These are phyloP conservation scores for Peromyscus polionotus DNA, from an alignment of 2,113 vertebrate genomes.

Conservation along the genomic window DNA sequence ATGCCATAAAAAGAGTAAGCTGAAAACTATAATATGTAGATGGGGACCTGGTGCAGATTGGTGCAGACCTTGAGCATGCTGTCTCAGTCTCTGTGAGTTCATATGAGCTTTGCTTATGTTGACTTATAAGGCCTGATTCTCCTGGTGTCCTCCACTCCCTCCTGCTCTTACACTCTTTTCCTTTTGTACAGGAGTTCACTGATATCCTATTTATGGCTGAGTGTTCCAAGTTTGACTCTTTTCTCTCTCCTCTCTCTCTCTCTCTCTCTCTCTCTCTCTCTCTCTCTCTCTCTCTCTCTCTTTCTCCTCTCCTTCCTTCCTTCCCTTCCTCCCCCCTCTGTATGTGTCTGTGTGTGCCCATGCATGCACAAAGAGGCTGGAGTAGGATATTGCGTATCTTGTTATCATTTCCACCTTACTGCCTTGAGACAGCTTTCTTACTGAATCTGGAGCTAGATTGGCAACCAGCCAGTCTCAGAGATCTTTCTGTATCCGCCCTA, in stretches of 20 bases:
- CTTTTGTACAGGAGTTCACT: background rate
- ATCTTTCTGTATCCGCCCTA: background rate
- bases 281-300: background rate
- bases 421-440: background rate
- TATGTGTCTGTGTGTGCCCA: background rate
- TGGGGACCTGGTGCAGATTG: background rate
- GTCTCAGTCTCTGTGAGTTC: background rate
- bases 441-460: background rate
- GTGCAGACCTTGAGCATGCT: background rate
- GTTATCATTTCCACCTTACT: background rate
- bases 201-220: background rate
- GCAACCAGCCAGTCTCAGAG: background rate
- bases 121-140: background rate
- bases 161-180: background rate
- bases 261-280: background rate
- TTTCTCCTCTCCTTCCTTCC: too few relatives aligned
- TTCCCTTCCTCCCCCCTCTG: background rate
- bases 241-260: background rate
- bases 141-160: background rate
- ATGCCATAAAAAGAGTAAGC: background rate
- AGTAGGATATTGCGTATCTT: background rate
- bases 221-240: background rate
- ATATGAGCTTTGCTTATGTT: background rate
- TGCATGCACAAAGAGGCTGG: too few relatives aligned
- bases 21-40: background rate